Conservation (phyloP, 2,113 vertebrate species). For the Ranitomeya variabilis region DNA sequence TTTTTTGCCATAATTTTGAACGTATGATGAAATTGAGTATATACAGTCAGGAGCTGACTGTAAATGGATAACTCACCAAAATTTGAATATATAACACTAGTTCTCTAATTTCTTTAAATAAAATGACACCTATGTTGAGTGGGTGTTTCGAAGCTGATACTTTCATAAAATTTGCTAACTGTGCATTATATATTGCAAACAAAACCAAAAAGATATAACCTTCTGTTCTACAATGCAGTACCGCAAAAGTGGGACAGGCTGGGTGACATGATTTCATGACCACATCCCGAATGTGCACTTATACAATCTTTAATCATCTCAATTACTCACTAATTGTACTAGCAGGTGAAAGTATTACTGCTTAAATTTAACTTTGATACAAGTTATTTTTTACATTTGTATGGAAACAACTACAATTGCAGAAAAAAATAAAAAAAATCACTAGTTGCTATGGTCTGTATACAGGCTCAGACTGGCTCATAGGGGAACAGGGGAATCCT, state of each 20-base stretch:
- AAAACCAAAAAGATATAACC: background rate
- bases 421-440: too few relatives aligned
- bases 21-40: too few relatives aligned
- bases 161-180: conserved; percentile 15
- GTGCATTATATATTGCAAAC: background rate
- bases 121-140: background rate
- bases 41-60: too few relatives aligned
- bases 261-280: background rate
- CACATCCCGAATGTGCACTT: background rate
- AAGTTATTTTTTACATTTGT: too few relatives aligned
- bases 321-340: background rate
- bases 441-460: too few relatives aligned
- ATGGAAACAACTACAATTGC: too few relatives aligned
- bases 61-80: too few relatives aligned
- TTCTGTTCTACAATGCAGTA: background rate
- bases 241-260: background rate
- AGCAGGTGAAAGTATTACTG: background rate
- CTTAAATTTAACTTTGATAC: background rate
- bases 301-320: conserved; percentile 11
- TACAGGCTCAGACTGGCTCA: too few relatives aligned
- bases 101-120: background rate
- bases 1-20: too few relatives aligned
- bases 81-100: background rate
- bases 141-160: background rate
- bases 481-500: too few relatives aligned